Conservation (phyloP, 2,888 invertebrate species). For the Luperina testacea region DNA sequence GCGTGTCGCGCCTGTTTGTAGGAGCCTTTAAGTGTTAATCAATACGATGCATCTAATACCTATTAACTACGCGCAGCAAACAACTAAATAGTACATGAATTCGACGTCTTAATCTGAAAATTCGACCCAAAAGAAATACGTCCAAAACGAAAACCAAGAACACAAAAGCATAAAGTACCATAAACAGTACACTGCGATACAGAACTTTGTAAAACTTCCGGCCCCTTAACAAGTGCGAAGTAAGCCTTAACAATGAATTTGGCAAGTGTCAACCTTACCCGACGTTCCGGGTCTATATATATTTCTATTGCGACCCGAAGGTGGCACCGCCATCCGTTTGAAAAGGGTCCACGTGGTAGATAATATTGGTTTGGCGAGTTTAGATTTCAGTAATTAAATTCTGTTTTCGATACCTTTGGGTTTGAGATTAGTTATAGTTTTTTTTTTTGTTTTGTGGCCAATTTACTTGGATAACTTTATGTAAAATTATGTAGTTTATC, state of each 20-base stretch:
- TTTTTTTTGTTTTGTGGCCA: slow-evolving; percentile 19
- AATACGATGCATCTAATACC: too few relatives aligned
- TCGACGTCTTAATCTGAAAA: neutral
- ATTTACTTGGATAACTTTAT: neutral
- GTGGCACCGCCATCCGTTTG: slow-evolving; percentile 65
- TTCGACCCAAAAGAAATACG: neutral
- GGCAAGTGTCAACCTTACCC: slow-evolving; percentile 72
- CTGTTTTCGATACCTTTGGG: slow-evolving; percentile 45
- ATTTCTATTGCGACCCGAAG: slow-evolving; percentile 72
- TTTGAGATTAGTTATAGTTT: slow-evolving; percentile 29
- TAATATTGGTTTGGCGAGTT: slow-evolving; percentile 51
- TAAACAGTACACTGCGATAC: slow-evolving; percentile 21
- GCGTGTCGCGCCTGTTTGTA: too few relatives aligned
- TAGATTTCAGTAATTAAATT: slow-evolving; percentile 66
- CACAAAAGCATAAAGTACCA: neutral
- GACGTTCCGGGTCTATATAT: slow-evolving; percentile 72
- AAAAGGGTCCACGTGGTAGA: slow-evolving; percentile 69
- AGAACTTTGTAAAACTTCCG: slow-evolving; percentile 27
- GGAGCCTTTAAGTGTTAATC: too few relatives aligned
- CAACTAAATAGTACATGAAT: neutral
- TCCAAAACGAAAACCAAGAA: neutral
- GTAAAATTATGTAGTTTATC: too few relatives aligned
- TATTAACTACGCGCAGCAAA: neutral
- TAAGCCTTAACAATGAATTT: slow-evolving; percentile 70
- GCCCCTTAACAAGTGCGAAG: slow-evolving; percentile 34